phyloP scores from a whole-genome alignment of 2,797 vertebrate species.

The Manis javanica region DNA sequence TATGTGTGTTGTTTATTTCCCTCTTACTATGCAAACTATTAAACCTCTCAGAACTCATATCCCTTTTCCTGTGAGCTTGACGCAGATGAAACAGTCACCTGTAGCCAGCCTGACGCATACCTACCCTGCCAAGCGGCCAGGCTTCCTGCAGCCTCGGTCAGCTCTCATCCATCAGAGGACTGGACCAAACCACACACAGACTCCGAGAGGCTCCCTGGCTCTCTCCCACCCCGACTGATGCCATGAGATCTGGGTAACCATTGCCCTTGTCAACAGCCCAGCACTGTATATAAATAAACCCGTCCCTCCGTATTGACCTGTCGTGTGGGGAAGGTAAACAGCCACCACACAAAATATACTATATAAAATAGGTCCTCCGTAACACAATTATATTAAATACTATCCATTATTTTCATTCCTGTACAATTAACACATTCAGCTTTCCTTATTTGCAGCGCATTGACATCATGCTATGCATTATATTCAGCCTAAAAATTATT shows the following conservation, averaged over 20 bases:
- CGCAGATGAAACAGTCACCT: not conserved
- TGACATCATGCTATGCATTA: not conserved
- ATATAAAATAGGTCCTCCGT: not conserved
- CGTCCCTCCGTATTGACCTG: not conserved
- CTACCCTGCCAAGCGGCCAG: not conserved
- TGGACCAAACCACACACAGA: not conserved
- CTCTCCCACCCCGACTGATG: not conserved
- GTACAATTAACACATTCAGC: not conserved
- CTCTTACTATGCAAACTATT: not conserved
- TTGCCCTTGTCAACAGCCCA: not conserved
- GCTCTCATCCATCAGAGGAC: not conserved
- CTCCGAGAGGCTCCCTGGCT: not conserved
- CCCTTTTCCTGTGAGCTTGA: not conserved
- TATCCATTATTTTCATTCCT: not conserved
- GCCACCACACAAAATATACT: not conserved
- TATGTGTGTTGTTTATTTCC: not conserved
- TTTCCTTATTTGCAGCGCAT: not conserved
- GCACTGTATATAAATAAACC: not conserved
- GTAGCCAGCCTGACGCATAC: not conserved
- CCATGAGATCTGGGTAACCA: not conserved
- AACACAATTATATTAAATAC: not conserved
- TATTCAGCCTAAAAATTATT: not conserved
- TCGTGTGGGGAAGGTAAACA: not conserved
- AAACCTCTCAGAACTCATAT: not conserved
- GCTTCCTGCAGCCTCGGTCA: not conserved